Base-by-base conservation (phyloP, 2,888 invertebrate species). In the Drosophila mimica region DNA sequence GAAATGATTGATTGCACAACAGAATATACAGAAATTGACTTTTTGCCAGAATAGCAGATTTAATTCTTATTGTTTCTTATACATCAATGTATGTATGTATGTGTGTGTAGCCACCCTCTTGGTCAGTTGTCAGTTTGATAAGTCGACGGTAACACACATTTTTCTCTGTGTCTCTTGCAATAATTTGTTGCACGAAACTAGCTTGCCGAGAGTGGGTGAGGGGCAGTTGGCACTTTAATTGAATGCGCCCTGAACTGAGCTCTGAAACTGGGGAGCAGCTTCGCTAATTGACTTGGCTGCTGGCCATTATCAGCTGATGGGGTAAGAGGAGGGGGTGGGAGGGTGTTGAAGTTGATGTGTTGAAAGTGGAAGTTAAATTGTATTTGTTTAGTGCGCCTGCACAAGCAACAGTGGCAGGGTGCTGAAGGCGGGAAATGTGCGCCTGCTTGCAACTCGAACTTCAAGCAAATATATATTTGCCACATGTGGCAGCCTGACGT, bases 361-460 rank as follows among this genome's bases (percentile, higher is more conserved):
- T 81, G 90, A 89, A 90, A 88, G 88, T 88, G 88, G 86, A 87
- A 87, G 88, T 87, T 87, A 88, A 87, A 87, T 89, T 89, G 88
- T 87, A 83, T 87, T 87, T 87, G 70, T 49, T 88, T 71, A 88
- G 86, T 82, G 85, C 74, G 84, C 70, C 79, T 69, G 69, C 68
- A 73, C 40, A 63, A 51, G 33, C 48, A 25, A 51, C 34, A 38
- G 31, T 11, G 34, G 11, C 34, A 30, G 31, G 3, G 7, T 38
- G 46, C 17, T 11, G 51, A 9, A 1, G 28, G 11, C 28, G 20
- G n/a, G n/a, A 54, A 70, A 61, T 70, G 75, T 75, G 75, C 61
- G 65, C 53, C 59, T 56, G 71, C 76, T 70, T 62, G 71, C 75
- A 59, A 30, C 61, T 70, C 60, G 15, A 60, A 58, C 76, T 80